Percentiles rank a stretch among this genome's conserved stretches.
Evolutionary conservation across 2,797 vertebrate genomes (phyloP).

Genomic region (Crypturellus tataupa): DNA sequence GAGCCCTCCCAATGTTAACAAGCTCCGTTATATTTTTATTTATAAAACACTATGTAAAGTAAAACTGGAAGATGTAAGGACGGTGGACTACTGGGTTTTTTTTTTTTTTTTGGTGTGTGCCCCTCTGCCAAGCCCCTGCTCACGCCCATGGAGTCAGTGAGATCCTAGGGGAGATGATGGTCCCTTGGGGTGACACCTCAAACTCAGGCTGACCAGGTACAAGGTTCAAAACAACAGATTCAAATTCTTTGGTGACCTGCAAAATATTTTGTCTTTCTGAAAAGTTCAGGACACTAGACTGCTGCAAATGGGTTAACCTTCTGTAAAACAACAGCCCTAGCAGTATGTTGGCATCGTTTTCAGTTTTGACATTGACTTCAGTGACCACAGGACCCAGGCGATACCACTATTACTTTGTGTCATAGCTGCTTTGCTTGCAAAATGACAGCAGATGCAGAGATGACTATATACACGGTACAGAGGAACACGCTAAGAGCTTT

Average conservation of each 20-base stretch:
- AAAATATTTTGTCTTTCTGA: slow-evolving; percentile 21
- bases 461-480: not conserved
- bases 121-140: not conserved
- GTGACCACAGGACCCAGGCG: not conserved
- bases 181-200: not conserved
- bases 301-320: not conserved
- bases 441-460: not conserved
- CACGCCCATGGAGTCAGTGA: not conserved
- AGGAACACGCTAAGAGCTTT: not conserved
- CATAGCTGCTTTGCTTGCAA: not conserved
- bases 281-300: not conserved
- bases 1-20: not conserved
- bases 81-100: not conserved
- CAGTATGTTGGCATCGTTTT: not conserved
- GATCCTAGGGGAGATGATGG: not conserved
- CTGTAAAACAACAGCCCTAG: not conserved
- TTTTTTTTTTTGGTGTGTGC: not conserved
- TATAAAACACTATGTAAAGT: not conserved
- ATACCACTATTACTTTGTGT: not conserved
- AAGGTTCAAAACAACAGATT: not conserved
- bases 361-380: not conserved
- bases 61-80: slow-evolving; percentile 22
- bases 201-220: not conserved
- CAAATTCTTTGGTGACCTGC: not conserved
- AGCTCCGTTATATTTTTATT: not conserved